These are phyloP conservation scores for Cryptotis parvus DNA, from an alignment of 2,113 vertebrate species.

Conservation along the genomic window DNA sequence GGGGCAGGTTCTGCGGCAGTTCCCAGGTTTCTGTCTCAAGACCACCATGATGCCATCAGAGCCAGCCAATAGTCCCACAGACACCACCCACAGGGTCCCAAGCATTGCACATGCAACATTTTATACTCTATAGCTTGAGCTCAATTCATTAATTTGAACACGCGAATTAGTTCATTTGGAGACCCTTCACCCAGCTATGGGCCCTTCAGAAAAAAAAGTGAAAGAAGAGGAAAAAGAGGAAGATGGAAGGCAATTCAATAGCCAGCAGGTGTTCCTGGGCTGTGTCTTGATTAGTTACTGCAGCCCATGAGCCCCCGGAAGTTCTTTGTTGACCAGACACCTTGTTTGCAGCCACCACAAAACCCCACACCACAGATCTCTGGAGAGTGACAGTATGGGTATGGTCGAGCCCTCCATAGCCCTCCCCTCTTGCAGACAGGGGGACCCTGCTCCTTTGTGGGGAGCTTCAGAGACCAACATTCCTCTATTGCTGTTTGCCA, in stretches of 20 bases:
- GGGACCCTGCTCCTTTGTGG: not conserved
- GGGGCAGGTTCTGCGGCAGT: not conserved
- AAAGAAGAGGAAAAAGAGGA: too few species aligned
- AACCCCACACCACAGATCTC: not conserved
- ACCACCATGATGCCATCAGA: too few species aligned
- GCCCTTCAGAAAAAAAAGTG: not conserved
- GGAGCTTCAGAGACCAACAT: too few species aligned
- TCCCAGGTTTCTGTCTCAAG: fast-evolving
- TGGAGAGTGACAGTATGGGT: not conserved
- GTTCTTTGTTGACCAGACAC: slow-evolving; percentile 51
- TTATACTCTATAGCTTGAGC: slow-evolving; percentile 36
- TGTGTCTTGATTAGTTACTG: too few species aligned
- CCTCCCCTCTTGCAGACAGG: not conserved
- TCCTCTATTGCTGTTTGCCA: slow-evolving; percentile 10
- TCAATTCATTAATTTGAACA: not conserved
- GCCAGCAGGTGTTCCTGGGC: too few species aligned
- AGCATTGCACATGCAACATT: slow-evolving; percentile 48
- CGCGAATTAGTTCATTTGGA: not conserved
- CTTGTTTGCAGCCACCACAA: slow-evolving; percentile 24
- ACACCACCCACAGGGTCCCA: not conserved
- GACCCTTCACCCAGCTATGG: slow-evolving; percentile 43
- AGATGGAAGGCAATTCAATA: too few species aligned
- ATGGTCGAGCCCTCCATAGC: not conserved
- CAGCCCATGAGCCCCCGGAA: not conserved
- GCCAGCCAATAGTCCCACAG: slow-evolving; percentile 35